A percentile compares a stretch with the other conserved stretches of the same genome.
Evolutionary conservation across 2,888 invertebrate species (phyloP).

Genomic region (Aphidoletes aphidimyza): DNA sequence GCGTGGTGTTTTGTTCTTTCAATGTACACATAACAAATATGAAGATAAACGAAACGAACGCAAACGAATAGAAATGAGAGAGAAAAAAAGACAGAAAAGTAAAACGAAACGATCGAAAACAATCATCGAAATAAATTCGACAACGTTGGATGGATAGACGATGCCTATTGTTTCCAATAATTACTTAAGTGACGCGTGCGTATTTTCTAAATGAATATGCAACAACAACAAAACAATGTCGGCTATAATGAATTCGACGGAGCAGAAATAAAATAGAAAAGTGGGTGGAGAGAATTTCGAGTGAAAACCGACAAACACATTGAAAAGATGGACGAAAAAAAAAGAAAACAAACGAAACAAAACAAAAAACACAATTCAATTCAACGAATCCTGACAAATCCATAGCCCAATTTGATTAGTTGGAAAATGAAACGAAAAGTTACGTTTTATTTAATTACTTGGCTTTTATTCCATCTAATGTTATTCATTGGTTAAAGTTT

Average conservation of each 20-base stretch:
- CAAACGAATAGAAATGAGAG: no score
- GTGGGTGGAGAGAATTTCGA: background rate
- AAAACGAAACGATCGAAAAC: background rate
- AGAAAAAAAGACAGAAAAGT: no score
- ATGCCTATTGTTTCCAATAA: conserved; percentile 20
- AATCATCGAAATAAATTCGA: conserved; percentile 37
- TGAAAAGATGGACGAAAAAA: conserved; percentile 1
- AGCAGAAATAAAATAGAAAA: background rate
- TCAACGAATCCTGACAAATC: background rate
- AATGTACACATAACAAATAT: background rate
- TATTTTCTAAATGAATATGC: background rate
- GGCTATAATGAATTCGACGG: background rate
- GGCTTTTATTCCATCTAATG: background rate
- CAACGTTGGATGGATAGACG: conserved; percentile 20
- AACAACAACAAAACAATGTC: background rate
- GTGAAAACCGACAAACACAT: conserved; percentile 19
- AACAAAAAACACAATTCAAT: no score
- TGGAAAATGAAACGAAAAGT: background rate
- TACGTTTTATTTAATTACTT: background rate
- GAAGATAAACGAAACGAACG: background rate
- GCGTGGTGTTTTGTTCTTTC: background rate
- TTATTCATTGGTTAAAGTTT: background rate
- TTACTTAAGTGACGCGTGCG: conserved; percentile 46
- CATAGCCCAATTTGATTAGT: background rate
- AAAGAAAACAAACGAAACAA: no score